Evolutionary conservation across 2,888 invertebrate genomes (phyloP).

Genomic region (Dryadula phaetusa): DNA sequence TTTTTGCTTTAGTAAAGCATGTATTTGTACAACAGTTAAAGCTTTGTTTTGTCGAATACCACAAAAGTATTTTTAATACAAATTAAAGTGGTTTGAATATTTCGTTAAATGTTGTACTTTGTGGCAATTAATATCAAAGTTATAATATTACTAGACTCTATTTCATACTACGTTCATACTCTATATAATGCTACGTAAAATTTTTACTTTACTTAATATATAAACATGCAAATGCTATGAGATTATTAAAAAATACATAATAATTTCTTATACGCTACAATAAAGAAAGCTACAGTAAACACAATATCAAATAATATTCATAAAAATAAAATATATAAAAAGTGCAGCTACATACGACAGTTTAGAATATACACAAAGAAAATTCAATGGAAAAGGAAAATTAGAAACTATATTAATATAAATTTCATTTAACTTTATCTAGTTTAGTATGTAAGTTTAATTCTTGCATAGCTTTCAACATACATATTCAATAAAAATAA

Average conservation of each 20-base stretch:
- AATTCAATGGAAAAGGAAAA: background rate
- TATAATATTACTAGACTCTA: background rate
- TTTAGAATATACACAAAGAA: slow-evolving; percentile 3
- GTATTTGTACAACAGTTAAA: background rate
- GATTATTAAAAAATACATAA: slow-evolving; percentile 6
- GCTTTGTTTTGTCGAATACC: slow-evolving; percentile 1
- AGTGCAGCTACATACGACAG: slow-evolving; percentile 11
- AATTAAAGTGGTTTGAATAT: background rate
- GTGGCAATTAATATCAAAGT: background rate
- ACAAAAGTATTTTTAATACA: background rate
- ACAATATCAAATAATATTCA: slow-evolving; percentile 1
- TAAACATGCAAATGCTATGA: slow-evolving; percentile 10
- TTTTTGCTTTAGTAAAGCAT: background rate
- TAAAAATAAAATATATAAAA: background rate
- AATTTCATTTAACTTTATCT: background rate
- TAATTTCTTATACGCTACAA: slow-evolving; percentile 8
- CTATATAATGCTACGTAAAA: background rate
- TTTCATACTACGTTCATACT: too few species aligned
- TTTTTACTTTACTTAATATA: background rate
- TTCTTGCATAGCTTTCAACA: slow-evolving; percentile 1
- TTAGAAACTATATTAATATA: background rate
- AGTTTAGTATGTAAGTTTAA: background rate
- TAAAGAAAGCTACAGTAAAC: background rate
- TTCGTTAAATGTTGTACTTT: background rate
- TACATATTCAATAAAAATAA: slow-evolving; percentile 14